Conservation (phyloP, 2,113 vertebrate species). For the Ceratotherium simum region DNA sequence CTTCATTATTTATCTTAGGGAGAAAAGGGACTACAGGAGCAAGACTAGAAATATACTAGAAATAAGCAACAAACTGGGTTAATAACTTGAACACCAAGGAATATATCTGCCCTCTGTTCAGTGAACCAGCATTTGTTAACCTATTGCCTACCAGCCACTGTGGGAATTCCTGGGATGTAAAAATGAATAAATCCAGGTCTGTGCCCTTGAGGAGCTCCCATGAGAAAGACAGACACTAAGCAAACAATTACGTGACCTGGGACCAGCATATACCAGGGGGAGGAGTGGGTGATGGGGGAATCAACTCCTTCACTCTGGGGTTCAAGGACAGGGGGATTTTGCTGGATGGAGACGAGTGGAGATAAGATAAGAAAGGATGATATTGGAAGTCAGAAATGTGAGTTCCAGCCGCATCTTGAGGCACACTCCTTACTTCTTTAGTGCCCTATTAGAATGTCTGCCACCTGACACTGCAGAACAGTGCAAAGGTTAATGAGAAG, state of each 20-base stretch:
- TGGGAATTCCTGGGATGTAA: neutral
- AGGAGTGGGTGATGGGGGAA: accelerated
- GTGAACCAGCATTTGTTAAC: no score
- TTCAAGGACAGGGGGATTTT: neutral
- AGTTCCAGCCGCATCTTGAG: neutral
- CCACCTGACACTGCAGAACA: accelerated
- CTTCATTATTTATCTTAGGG: neutral
- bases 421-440: neutral
- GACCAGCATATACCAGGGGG: accelerated
- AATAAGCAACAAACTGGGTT: neutral
- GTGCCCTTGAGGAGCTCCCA: neutral
- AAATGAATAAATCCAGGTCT: neutral
- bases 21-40: neutral
- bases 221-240: neutral
- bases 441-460: neutral
- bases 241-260: accelerated
- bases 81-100: neutral
- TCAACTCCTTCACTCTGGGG: neutral
- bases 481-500: neutral
- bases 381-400: neutral
- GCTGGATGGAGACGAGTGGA: neutral
- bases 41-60: neutral
- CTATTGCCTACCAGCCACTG: neutral
- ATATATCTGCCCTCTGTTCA: accelerated
- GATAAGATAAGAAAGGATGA: neutral